Evolutionary conservation across 2,113 vertebrate genomes (phyloP), one percentile per base, ranked within the genome.

Genomic region (Kryptolebias marmoratus): DNA sequence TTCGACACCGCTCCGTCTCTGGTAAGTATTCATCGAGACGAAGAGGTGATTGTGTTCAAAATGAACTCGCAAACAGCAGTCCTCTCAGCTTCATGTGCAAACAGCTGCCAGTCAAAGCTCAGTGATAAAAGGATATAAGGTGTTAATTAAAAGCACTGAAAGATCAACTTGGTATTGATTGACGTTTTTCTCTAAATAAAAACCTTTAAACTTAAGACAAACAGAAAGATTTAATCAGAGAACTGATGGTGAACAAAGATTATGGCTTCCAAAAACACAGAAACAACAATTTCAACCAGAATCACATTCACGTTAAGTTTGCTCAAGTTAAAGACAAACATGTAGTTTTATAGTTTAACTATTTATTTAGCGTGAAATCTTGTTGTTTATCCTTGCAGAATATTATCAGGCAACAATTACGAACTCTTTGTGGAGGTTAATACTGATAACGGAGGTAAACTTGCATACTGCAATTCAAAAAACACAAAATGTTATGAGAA

Each of bases 11-110:
- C 47, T 36, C 50, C 3, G 61, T 53, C 64, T 73, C 65, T 58
- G 71, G 53, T 52, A 73, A 80, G 49, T 64, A 39, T 66, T 72
- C 36, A 66, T 68, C 49, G 66, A 76, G 58, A 62, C 45, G 31
- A 30, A 67, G 64, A 55, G 12, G 39, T 50, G 57, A 83, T 54
- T 64, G 58, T 3, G 13, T 64, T 54, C 44, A 22, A 10, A 39
- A 64, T 31, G n/a, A 66, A 27, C 47, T 48, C 4, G 27, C 50
- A 61, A 45, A 60, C 57, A 47, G 39, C 5, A 27, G 72, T 12
- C 30, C 6, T 48, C 65, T 50, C 45, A 59, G 62, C 71, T 39
- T 73, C 32, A 67, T 61, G 36, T 39, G 55, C 39, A 71, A 58
- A 66, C 16, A 86, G 75, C 76, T 67, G 71, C 45, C n/a, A 55